phyloP scores from a whole-genome alignment of 2,797 vertebrate species.

The Stomatorhinus walkeri region DNA sequence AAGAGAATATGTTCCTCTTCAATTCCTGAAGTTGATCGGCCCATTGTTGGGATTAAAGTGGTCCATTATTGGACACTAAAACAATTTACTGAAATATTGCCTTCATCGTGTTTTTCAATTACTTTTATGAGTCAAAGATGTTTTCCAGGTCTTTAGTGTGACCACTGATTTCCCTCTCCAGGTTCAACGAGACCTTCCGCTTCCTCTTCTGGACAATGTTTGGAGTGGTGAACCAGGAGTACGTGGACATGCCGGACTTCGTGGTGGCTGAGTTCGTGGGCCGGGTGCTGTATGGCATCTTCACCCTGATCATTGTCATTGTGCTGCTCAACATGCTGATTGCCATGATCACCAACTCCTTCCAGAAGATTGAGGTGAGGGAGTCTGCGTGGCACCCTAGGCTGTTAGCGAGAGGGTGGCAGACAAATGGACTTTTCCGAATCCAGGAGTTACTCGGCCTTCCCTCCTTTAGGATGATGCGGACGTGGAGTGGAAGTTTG shows the following conservation, averaged over 20 bases:
- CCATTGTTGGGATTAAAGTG: neutral
- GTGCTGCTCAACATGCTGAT: constrained; percentile 90
- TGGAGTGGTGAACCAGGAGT: constrained; percentile 71
- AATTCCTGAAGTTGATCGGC: neutral
- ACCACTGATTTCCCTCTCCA: constrained; percentile 32
- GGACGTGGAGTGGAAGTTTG: constrained; percentile 87
- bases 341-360: constrained; percentile 90
- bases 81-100: neutral
- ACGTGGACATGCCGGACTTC: constrained; percentile 76
- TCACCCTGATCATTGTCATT: constrained; percentile 81
- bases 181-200: constrained; percentile 81
- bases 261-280: constrained; percentile 73
- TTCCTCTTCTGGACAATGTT: constrained; percentile 94
- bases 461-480: constrained; percentile 67
- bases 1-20: neutral
- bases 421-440: neutral
- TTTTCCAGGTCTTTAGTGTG: neutral
- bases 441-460: neutral
- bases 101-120: neutral
- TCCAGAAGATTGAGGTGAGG: constrained; percentile 83
- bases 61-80: neutral
- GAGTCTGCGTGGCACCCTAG: neutral
- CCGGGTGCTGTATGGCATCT: constrained; percentile 75
- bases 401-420: neutral
- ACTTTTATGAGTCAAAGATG: neutral